Conservation (phyloP, 2,113 vertebrate genomes). For the Engystomops pustulosus region DNA sequence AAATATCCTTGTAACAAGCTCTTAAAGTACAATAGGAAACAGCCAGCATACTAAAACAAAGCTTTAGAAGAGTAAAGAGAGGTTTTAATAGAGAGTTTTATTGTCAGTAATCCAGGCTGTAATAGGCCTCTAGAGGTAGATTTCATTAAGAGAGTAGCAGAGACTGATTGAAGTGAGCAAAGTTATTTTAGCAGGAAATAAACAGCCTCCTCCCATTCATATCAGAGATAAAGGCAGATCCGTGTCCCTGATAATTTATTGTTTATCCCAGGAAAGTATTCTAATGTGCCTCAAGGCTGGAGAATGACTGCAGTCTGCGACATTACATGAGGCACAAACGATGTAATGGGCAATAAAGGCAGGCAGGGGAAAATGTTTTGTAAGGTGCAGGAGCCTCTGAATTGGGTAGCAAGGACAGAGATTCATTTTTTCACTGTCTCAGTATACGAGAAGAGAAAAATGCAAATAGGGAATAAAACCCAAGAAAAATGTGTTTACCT, state of each 20-base stretch:
- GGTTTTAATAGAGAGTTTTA: not conserved
- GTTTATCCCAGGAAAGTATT: slow-evolving; percentile 31
- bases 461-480: not conserved
- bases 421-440: slow-evolving; percentile 9
- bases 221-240: slow-evolving; percentile 20
- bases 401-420: slow-evolving; percentile 22
- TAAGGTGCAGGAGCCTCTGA: slow-evolving; percentile 8
- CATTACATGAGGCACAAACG: slow-evolving; percentile 35
- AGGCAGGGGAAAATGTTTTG: slow-evolving; percentile 25
- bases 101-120: slow-evolving; percentile 11
- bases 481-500: slow-evolving; percentile 30
- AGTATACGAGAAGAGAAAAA: not conserved
- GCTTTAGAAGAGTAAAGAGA: not conserved
- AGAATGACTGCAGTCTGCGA: slow-evolving; percentile 27
- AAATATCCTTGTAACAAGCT: not conserved
- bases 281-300: not conserved
- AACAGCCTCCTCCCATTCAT: slow-evolving; percentile 23
- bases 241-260: slow-evolving; percentile 28
- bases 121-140: slow-evolving; percentile 9
- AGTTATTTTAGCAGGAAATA: slow-evolving; percentile 43
- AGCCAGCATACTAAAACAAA: not conserved
- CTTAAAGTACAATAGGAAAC: slow-evolving; percentile 8
- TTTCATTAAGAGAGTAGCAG: slow-evolving; percentile 35
- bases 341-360: slow-evolving; percentile 33
- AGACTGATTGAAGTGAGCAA: slow-evolving; percentile 47